Percentiles rank a stretch among this genome's conserved stretches.
These are phyloP conservation scores for Brenthis ino DNA, from an alignment of 2,888 invertebrate genomes.

Conservation along the genomic window DNA sequence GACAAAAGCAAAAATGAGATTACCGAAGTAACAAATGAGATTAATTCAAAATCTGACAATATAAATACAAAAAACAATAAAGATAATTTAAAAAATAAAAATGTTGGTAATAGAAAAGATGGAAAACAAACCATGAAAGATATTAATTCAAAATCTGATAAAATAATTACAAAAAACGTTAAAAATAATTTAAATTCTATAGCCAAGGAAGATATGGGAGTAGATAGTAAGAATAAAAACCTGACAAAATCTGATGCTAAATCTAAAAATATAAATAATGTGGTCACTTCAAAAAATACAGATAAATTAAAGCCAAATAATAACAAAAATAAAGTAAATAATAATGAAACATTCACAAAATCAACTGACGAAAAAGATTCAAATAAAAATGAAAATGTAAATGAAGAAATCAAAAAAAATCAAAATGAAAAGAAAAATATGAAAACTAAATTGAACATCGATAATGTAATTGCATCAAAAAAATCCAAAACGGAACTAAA, in stretches of 20 bases:
- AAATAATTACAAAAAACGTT: background rate
- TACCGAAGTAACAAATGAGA: background rate
- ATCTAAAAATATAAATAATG: background rate
- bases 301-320: background rate
- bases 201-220: background rate
- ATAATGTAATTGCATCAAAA: conserved; percentile 1
- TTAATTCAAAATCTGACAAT: background rate
- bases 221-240: background rate
- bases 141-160: background rate
- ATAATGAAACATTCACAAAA: too few relatives aligned
- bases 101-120: background rate
- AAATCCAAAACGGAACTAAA: too few relatives aligned
- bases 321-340: background rate
- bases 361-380: background rate
- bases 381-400: background rate
- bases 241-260: background rate
- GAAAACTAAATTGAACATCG: background rate
- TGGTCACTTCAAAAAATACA: background rate
- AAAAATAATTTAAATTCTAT: background rate
- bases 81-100: background rate
- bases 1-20: background rate
- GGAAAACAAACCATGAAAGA: background rate
- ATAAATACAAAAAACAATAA: background rate
- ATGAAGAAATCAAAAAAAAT: background rate
- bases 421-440: background rate